A percentile compares a stretch with the other conserved stretches of the same genome.
phyloP scores from a whole-genome alignment of 2,113 vertebrate genomes.

The Mirounga angustirostris region DNA sequence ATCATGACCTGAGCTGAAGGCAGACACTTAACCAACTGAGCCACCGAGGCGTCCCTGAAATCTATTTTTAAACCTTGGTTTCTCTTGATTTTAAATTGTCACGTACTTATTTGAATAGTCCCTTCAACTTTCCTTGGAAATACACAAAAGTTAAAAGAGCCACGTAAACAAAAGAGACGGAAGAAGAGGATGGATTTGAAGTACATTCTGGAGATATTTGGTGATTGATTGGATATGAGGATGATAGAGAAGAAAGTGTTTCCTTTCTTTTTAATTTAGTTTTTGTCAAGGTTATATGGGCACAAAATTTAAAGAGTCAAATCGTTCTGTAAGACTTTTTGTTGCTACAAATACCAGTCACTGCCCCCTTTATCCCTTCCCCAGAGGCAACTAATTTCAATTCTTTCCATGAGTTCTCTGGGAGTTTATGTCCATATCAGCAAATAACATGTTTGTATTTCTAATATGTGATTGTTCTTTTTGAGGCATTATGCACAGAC shows the following conservation, averaged over 20 bases:
- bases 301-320: background rate
- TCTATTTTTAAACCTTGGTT: background rate
- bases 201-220: background rate
- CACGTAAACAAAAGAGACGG: background rate
- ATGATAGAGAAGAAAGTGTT: background rate
- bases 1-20: too few species aligned
- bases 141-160: background rate
- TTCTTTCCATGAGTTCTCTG: background rate
- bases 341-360: background rate
- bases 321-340: background rate
- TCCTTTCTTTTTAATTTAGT: background rate
- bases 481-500: background rate
- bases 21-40: too few species aligned
- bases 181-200: background rate
- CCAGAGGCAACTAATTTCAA: background rate
- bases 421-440: background rate
- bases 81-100: constrained; percentile 67
- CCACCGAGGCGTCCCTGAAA: too few species aligned
- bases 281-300: background rate
- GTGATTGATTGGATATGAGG: too few species aligned
- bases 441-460: background rate
- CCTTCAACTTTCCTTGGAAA: constrained; percentile 24
- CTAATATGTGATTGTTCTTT: background rate
- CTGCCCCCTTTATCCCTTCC: background rate
- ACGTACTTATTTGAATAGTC: constrained; percentile 22